Percentiles rank a stretch among this genome's conserved stretches.
Conservation (phyloP, 2,888 invertebrate species). For the Polydrusus tereticollis region DNA sequence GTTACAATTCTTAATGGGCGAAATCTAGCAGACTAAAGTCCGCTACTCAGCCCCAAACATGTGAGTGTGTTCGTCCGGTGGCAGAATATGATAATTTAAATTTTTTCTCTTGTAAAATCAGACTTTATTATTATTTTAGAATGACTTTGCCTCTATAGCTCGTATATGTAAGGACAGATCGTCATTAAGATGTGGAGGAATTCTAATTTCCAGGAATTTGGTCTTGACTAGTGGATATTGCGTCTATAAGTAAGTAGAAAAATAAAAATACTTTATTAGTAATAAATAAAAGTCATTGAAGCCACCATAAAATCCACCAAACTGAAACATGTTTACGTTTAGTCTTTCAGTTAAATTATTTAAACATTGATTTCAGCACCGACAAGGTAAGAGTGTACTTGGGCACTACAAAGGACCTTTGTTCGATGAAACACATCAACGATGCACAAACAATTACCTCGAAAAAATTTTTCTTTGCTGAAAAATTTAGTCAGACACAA, state of each 20-base stretch:
- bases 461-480: background rate
- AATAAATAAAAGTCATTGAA: background rate
- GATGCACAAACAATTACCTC: background rate
- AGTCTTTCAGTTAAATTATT: background rate
- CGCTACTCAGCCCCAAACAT: no score
- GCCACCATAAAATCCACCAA: no score
- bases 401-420: background rate
- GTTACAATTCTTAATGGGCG: no score
- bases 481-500: background rate
- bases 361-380: background rate
- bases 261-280: background rate
- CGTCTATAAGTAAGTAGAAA: background rate
- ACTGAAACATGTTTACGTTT: background rate
- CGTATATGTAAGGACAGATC: background rate
- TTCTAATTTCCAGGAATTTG: background rate
- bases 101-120: no score
- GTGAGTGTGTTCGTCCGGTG: no score
- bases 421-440: background rate
- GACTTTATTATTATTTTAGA: background rate
- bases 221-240: background rate
- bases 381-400: background rate
- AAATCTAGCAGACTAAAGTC: no score
- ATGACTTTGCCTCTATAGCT: background rate
- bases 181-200: background rate
- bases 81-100: no score